Evolutionary conservation across 2,888 invertebrate genomes (phyloP), one percentile per base, ranked within the genome.

Genomic region (Sussaba pulchella): DNA sequence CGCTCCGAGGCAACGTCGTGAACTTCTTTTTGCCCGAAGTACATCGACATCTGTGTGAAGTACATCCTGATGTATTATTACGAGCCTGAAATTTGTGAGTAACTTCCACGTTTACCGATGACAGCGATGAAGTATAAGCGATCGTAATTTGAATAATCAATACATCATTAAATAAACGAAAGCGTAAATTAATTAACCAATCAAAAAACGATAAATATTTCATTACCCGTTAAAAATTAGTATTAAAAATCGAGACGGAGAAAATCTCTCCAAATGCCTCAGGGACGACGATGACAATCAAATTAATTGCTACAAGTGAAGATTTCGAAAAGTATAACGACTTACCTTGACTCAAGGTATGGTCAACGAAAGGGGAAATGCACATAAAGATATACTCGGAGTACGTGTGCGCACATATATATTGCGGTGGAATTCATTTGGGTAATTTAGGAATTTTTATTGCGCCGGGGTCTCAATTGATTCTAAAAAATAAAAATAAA

Each of bases 331-430:
- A 67, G 57, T 59, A 59, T 72, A 61, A 52, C 59, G 66, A 47
- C 57, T 72, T 41, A 12, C 57, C 57, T 72, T 59, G 67, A 61
- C 66, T 61, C 43, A 66, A 41, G 43, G 45, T 72, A 61, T 67
- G 78, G 67, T 59, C 78, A 43, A n/a, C 43, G 14, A 19, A 19
- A 6, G 36, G 61, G 47, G 39, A 71, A 64, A 50, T 61, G 24
- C n/a, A 77, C 24, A 39, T 26, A 36, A 45, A 21, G 36, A 66
- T 39, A 63, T 10, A 57, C 64, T 50, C 21, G 66, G 52, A 31
- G 63, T 39, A 50, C 52, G 8, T 24, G 54, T 21, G 31, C 31
- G 6, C 6, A 31, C 31, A 31, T 6, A 31, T 6, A 31, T 31
- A 31, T 31, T n/a, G n/a, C n/a, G n/a, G n/a, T n/a, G n/a, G n/a